Evolutionary conservation across 2,888 invertebrate species (phyloP).

Genomic region (Druceiella hillmani): DNA sequence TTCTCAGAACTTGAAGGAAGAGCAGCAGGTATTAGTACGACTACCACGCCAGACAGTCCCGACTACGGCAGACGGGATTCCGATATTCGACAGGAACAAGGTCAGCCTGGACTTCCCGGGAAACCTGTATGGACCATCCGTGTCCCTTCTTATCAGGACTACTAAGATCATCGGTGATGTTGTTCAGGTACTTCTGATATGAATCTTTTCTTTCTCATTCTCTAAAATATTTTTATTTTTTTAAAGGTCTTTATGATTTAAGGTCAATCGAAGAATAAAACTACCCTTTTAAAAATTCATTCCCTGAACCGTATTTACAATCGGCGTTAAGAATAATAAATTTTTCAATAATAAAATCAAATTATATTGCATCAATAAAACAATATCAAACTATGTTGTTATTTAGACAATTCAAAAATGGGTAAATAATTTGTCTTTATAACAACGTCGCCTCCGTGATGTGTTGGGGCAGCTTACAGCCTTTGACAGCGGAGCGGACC

Average conservation of each 20-base stretch:
- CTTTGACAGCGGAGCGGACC: no score
- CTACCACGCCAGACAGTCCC: no score
- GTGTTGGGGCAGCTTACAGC: no score
- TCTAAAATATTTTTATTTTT: background rate
- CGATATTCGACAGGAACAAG: slow-evolving; percentile 57
- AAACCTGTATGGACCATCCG: slow-evolving; percentile 60
- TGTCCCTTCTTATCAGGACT: slow-evolving; percentile 59
- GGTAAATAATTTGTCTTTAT: no score
- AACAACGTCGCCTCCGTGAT: no score
- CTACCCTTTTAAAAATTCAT: background rate
- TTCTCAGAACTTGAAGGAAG: no score
- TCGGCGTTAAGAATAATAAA: background rate
- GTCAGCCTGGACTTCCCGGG: slow-evolving; percentile 64
- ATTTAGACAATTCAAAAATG: no score
- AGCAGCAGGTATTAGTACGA: no score
- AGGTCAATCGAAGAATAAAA: no score
- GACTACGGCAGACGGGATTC: slow-evolving; percentile 51
- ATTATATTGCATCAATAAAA: no score
- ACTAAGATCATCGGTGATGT: slow-evolving; percentile 62
- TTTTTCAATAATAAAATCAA: background rate
- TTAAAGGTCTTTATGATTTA: no score
- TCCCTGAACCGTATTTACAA: background rate
- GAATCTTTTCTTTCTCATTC: background rate
- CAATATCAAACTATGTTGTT: no score
- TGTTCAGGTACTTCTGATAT: slow-evolving; percentile 51